Percentiles rank a stretch among this genome's conserved stretches.
Evolutionary conservation across 2,113 vertebrate species (phyloP).

Genomic region (Dinomys branickii): DNA sequence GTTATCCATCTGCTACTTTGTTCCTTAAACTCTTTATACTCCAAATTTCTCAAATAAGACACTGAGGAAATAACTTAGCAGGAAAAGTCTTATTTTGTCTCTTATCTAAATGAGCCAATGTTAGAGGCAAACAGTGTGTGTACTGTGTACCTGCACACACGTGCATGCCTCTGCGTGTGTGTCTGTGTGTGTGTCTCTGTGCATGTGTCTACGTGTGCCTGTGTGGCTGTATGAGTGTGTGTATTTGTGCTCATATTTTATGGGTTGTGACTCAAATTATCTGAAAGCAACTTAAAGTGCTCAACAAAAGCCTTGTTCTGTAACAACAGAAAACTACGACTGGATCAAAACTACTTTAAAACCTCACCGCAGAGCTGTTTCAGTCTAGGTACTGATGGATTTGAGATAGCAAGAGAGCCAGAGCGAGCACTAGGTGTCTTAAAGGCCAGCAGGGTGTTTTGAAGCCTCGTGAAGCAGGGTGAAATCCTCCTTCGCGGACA

Average conservation of each 20-base stretch:
- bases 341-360: constrained; percentile 37
- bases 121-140: not conserved
- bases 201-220: too few relatives aligned
- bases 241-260: not conserved
- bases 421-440: constrained; percentile 22
- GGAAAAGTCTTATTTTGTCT: not conserved
- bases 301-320: not conserved
- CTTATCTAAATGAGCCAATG: not conserved
- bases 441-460: constrained; percentile 51
- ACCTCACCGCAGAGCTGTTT: not conserved
- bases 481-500: constrained; percentile 59
- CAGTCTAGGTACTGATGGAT: constrained; percentile 42
- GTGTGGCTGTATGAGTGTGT: not conserved
- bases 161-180: not conserved
- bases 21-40: not conserved
- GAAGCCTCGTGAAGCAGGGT: constrained; percentile 42
- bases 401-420: constrained; percentile 57
- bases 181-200: not conserved
- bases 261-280: not conserved
- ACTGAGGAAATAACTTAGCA: not conserved
- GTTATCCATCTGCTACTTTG: not conserved
- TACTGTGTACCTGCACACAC: too few relatives aligned
- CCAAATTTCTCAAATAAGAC: not conserved
- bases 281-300: constrained; percentile 22
- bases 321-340: not conserved